Conservation (phyloP, 2,888 invertebrate species). For the Lycophotia porphyrea region DNA sequence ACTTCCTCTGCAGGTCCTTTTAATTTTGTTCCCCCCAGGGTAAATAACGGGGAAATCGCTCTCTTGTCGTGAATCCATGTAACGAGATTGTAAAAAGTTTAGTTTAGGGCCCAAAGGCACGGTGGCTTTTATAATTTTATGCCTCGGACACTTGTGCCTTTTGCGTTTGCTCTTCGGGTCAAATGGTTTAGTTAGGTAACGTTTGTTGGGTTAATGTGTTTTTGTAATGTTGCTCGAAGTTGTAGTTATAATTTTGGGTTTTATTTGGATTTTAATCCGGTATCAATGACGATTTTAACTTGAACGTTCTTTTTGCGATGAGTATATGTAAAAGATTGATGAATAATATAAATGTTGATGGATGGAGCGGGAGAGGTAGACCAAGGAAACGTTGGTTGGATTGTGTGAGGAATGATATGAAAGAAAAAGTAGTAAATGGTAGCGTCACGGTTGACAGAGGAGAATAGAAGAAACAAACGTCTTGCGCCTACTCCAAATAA, state of each 20-base stretch:
- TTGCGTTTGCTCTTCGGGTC: slow-evolving; percentile 16
- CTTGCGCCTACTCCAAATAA: no score
- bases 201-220: slow-evolving; percentile 25
- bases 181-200: slow-evolving; percentile 27
- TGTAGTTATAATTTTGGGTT: slow-evolving; percentile 20
- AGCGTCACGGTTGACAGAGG: no score
- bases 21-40: slow-evolving; percentile 49
- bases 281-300: no score
- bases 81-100: slow-evolving; percentile 61
- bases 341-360: no score
- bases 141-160: slow-evolving; percentile 52
- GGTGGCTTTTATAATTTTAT: slow-evolving; percentile 58
- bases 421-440: no score
- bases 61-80: slow-evolving; percentile 42
- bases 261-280: slow-evolving; percentile 10
- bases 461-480: no score
- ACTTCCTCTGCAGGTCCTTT: slow-evolving; percentile 31
- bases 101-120: slow-evolving; percentile 40
- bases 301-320: background rate
- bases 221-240: slow-evolving; percentile 19
- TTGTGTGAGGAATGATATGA: no score
- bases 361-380: no score
- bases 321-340: no score
- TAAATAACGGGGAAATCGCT: slow-evolving; percentile 40
- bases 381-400: no score